These are phyloP conservation scores for Diphyllodes magnificus DNA, from an alignment of 2,113 vertebrate species.

Conservation along the genomic window DNA sequence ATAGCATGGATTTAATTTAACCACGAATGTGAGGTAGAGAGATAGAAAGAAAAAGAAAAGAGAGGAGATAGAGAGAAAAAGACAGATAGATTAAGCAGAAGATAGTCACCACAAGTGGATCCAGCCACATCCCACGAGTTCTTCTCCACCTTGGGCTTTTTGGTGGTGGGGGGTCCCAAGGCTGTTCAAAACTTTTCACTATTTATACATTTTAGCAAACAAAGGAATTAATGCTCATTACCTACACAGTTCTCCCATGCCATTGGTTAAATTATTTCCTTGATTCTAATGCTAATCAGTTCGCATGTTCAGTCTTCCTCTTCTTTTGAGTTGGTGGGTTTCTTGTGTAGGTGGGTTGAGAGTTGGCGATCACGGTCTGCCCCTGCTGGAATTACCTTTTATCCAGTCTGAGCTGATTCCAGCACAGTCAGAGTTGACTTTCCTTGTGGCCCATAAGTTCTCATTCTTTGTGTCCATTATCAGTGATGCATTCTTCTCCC, in stretches of 20 bases:
- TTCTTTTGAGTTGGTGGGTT: not conserved
- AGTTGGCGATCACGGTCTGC: not conserved
- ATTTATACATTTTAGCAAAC: not conserved
- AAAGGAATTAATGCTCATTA: not conserved
- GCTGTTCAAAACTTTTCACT: not conserved
- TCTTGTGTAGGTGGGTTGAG: not conserved
- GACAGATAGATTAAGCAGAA: not conserved
- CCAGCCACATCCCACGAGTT: rapidly evolving
- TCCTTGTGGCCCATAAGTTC: not conserved
- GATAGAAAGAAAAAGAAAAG: not conserved
- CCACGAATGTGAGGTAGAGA: not conserved
- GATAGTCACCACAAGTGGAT: rapidly evolving
- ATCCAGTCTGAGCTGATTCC: not conserved
- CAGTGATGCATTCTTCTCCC: not conserved
- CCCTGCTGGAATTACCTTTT: not conserved
- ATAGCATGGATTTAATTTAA: not conserved
- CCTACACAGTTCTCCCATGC: not conserved
- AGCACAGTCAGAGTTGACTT: not conserved
- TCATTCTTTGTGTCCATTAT: not conserved
- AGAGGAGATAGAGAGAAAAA: not conserved
- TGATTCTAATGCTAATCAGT: not conserved
- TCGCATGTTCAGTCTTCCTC: not conserved
- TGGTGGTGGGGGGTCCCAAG: rapidly evolving
- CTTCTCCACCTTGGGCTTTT: not conserved
- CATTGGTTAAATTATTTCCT: not conserved